A percentile compares a stretch with the other conserved stretches of the same genome.
Conservation (phyloP, 1,140 invertebrate species). For the Sarcophaga bullata region DNA sequence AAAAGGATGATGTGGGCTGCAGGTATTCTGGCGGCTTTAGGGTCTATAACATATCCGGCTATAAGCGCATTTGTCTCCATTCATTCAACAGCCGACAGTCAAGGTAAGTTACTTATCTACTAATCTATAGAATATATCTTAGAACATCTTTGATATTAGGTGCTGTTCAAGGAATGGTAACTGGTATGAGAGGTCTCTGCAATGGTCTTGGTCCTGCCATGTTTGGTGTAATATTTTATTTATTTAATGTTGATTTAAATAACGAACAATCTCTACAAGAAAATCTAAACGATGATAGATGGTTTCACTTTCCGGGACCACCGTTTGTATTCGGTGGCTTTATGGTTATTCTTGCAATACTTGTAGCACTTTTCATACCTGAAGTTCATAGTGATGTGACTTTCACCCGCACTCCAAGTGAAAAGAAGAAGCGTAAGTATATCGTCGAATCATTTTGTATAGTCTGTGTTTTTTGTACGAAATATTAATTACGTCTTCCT, state of each 20-base stretch:
- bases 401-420: slow-evolving; percentile 66
- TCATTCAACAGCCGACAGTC: slow-evolving; percentile 95
- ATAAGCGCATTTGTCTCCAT: slow-evolving; percentile 98
- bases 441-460: slow-evolving; percentile 49
- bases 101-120: slow-evolving; percentile 72
- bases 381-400: slow-evolving; percentile 70
- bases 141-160: slow-evolving; percentile 66
- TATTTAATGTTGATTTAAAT: slow-evolving; percentile 98
- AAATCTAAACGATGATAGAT: slow-evolving; percentile 55
- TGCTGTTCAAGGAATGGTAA: slow-evolving; percentile 98
- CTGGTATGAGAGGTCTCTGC: slow-evolving; percentile 92
- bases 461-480: background rate
- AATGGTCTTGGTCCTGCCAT: slow-evolving; percentile 94
- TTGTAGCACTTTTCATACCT: slow-evolving; percentile 93
- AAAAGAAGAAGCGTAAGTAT: slow-evolving; percentile 64
- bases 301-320: slow-evolving; percentile 92
- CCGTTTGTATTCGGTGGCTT: slow-evolving; percentile 99
- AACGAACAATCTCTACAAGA: slow-evolving; percentile 69
- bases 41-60: slow-evolving; percentile 97
- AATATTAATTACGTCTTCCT: background rate
- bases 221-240: slow-evolving; percentile 98
- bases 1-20: slow-evolving; percentile 99
- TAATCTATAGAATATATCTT: background rate
- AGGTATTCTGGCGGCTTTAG: slow-evolving; percentile 93
- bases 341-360: slow-evolving; percentile 92